Percentiles rank a stretch among this genome's conserved stretches.
Evolutionary conservation across 1,140 invertebrate species (phyloP).

Genomic region (Drosophila novamexicana): DNA sequence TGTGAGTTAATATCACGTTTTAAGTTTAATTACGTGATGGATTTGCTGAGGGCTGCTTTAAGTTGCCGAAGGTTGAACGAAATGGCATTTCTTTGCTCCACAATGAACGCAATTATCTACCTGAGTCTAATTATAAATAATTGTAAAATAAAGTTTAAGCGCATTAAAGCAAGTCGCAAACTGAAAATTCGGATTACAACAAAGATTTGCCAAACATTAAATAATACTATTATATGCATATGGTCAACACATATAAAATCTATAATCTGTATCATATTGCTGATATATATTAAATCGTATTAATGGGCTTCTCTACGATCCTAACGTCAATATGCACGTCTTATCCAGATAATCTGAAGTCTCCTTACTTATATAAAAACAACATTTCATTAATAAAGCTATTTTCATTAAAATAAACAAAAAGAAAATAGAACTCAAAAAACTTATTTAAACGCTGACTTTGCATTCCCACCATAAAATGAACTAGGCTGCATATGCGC

Average conservation of each 20-base stretch:
- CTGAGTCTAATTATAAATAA: conserved; percentile 17
- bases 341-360: too few relatives aligned
- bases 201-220: too few relatives aligned
- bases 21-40: conserved; percentile 76
- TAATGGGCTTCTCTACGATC: not conserved
- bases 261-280: too few relatives aligned
- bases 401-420: conserved; percentile 4
- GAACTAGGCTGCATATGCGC: conserved; percentile 32
- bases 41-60: conserved; percentile 46
- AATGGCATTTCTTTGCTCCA: not conserved
- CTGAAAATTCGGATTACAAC: too few relatives aligned
- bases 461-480: not conserved
- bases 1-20: conserved; percentile 76
- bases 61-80: conserved; percentile 14
- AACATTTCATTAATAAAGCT: not conserved
- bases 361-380: conserved; percentile 2
- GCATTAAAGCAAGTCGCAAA: too few relatives aligned
- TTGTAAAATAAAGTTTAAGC: not conserved
- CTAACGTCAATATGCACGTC: too few relatives aligned
- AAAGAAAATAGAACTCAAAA: not conserved
- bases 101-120: conserved; percentile 21
- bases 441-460: conserved; percentile 15
- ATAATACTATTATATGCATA: too few relatives aligned
- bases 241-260: too few relatives aligned
- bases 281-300: too few relatives aligned